A percentile compares a stretch with the other conserved stretches of the same genome.
Conservation (phyloP, 2,888 invertebrate genomes). For the Acleris literana region DNA sequence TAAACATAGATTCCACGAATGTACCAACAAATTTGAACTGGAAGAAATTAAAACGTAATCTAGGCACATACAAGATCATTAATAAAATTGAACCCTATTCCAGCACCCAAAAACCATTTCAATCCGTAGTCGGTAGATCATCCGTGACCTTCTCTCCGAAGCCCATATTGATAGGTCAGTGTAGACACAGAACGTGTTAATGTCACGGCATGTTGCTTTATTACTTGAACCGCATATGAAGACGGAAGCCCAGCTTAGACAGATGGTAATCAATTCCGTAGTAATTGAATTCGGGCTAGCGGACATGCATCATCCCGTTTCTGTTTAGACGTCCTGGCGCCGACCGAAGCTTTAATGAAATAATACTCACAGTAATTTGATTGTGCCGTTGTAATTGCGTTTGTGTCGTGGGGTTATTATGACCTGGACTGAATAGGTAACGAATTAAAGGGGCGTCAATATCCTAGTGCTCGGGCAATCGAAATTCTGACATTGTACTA, state of each 20-base stretch:
- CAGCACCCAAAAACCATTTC: constrained; percentile 3
- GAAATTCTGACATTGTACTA: neutral
- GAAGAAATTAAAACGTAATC: neutral
- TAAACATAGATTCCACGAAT: constrained; percentile 1
- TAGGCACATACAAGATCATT: neutral
- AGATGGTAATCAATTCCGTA: constrained; percentile 70
- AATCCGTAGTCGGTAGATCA: neutral
- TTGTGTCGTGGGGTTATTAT: constrained; percentile 24
- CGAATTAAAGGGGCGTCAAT: constrained; percentile 1
- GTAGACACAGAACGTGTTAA: neutral
- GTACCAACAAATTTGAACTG: neutral
- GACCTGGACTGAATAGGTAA: constrained; percentile 25
- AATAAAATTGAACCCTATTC: neutral
- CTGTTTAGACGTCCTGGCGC: constrained; percentile 46
- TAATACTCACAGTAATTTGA: constrained; percentile 58
- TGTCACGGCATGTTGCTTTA: constrained; percentile 25
- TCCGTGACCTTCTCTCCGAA: constrained; percentile 7
- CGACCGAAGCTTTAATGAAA: constrained; percentile 57
- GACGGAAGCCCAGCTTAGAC: constrained; percentile 61
- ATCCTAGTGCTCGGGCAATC: neutral
- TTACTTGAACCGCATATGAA: constrained; percentile 41
- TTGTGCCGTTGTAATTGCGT: constrained; percentile 41
- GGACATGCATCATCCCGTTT: constrained; percentile 61
- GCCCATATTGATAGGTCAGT: constrained; percentile 12
- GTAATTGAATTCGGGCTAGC: constrained; percentile 75